Evolutionary conservation across 2,113 vertebrate species (phyloP).

Genomic region (Trogon surrucura): DNA sequence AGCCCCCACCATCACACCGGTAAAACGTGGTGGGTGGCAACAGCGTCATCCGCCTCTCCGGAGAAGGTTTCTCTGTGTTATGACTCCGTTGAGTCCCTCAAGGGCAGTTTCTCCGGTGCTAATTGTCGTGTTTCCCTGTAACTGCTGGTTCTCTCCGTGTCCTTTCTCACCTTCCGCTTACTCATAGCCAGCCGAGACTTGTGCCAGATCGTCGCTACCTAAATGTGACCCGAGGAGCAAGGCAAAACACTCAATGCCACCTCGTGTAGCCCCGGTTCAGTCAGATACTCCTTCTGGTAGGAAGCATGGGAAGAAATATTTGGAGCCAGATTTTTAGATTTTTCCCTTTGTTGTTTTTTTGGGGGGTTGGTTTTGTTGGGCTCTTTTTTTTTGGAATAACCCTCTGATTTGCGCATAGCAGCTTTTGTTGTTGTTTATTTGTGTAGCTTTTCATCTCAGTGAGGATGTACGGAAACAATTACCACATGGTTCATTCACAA

Average conservation of each 20-base stretch:
- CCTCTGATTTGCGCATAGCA: background rate
- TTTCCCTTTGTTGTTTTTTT: background rate
- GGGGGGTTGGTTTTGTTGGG: background rate
- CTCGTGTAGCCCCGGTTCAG: accelerated
- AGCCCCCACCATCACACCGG: accelerated
- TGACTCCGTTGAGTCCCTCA: background rate
- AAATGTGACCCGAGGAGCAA: background rate
- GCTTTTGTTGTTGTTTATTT: slow-evolving; percentile 73
- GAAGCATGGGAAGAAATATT: slow-evolving; percentile 26
- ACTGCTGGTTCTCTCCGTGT: slow-evolving; percentile 30
- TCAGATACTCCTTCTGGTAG: background rate
- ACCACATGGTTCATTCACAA: slow-evolving; percentile 69
- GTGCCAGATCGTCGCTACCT: background rate
- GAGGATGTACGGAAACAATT: slow-evolving; percentile 71
- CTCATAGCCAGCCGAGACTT: slow-evolving; percentile 5
- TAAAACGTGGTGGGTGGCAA: background rate
- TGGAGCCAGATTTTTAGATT: background rate
- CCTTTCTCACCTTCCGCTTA: slow-evolving; percentile 69
- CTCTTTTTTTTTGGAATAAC: background rate
- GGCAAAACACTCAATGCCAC: background rate
- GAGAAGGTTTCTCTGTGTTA: background rate
- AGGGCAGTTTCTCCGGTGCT: background rate
- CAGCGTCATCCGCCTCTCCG: background rate
- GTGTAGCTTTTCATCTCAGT: slow-evolving; percentile 68
- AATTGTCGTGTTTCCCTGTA: background rate